Evolutionary conservation across 2,797 vertebrate genomes (phyloP), one percentile per base, ranked within the genome.

Genomic region (Cygnus olor): DNA sequence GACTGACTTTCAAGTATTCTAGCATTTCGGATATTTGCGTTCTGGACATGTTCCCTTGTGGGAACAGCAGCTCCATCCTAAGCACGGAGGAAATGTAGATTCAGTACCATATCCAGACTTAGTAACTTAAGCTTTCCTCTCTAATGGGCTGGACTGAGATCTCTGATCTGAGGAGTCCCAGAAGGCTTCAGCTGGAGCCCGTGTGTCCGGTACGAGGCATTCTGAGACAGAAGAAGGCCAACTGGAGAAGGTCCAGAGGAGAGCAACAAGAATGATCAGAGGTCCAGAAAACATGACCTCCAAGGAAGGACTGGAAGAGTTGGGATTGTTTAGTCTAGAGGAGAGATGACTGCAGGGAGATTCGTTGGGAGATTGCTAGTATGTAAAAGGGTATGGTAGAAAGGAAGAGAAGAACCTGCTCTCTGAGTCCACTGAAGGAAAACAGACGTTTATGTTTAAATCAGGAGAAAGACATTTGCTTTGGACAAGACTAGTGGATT

Each of bases 251-350:
- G 6, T 45, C 96, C 96, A 96, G 69, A 25, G 54, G 36, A 58
- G 47, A 93, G 36, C 79, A 63, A 70, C 65, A 49, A 81, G 80
- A 91, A 94, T 0, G n/a, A 74, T 69, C 65, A 3, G 83, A 72
- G 93, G 82, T 81, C 82, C 32, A n/a, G 77, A 81, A 89, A 86
- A 94, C 80, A 15, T 4, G 74, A 91, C 91, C 96, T 79, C 34
- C 61, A 18, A 6, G 40, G 58, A 18, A 66, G 63, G 83, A 57
- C 7, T 70, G 91, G 28, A 88, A 38, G 80, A 58, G 42, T 10
- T 20, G 54, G 49, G 66, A 54, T 88, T 96, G 96, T 96, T 96
- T 96, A 93, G 96, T 96, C 96, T 96, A 81, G 88, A 81, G 54
- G 44, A 85, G 96, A 60, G 57, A 74, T 0, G 81, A 38, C 44